Evolutionary conservation across 1,140 invertebrate genomes (phyloP), one percentile per base, ranked within the genome.

Genomic region (Trichonephila inaurata): DNA sequence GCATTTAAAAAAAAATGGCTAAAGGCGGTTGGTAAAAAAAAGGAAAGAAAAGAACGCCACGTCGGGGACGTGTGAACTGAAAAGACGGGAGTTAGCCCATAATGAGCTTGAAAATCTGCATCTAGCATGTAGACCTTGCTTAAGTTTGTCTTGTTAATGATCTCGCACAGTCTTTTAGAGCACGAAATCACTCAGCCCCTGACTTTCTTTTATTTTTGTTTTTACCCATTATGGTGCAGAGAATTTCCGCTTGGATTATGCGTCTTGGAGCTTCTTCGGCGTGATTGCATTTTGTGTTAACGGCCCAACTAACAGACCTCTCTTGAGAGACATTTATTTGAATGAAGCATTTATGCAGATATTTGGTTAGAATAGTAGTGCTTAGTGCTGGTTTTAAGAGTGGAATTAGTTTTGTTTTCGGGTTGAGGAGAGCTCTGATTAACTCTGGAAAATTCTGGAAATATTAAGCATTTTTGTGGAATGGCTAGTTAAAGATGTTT

Each of bases 41-140:
- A 83, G 14, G n/a, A 83, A 51, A 24, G 1, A 44, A 21, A 51
- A 58, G 12, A 85, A 51, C 24, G 69, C 69, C 28, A 33, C 28
- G 69, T 72, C 69, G 24, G 69, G 69, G 28, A 60, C 82, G 82
- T 60, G 82, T 85, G 82, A 24, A 85, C 82, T 28, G 28, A 72
- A 51, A 85, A 51, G 44, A 40, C 33, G 51, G 18, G n/a, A 85
- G 85, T 16, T 19, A 33, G 33, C 5, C 62, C 60, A 87, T 87
- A 87, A 87, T 87, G 85, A 87, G 60, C 85, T 58, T 14, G 60
- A 24, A 87, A 87, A 87, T 87, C 85, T 64, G 85, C 85, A 87
- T 64, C 61, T 87, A 21, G 85, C 85, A 87, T 87, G 85, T 40
- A 61, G 44, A 82, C 33, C 18, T 40, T 82, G 81, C 81, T 82